Evolutionary conservation across 2,797 vertebrate species (phyloP), one percentile per base, ranked within the genome.

Genomic region (Enteromius radiatus): DNA sequence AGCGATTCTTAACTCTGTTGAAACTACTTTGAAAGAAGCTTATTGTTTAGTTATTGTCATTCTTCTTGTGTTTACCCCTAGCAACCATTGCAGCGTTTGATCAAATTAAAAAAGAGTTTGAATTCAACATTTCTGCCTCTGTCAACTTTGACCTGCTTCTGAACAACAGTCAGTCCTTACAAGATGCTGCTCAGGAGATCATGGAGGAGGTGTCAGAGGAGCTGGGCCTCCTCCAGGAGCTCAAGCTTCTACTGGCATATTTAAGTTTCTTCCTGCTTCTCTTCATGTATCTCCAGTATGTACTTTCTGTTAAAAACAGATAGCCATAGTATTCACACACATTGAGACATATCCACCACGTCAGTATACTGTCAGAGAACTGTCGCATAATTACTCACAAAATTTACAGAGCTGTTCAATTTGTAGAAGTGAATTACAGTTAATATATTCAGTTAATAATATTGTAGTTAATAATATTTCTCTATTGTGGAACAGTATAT

Each of bases 91-190:
- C 86, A 0, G 67, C 93, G 0, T 93, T 99, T 9, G 70, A 93
- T 36, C 91, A 84, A 0, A 82, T 98, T 78, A 96, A 94, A 1
- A 81, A 0, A 0, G 95, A 98, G 90, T 98, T 99, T 14, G 95
- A 96, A 38, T 99, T 98, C 92, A 96, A 96, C 89, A 84, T 99
- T 69, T 92, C 95, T 0, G 88, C 92, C 0, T 80, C 90, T 0
- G 89, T 95, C 70, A 84, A 86, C 76, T 96, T 95, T 8, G 92
- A 94, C 0, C 17, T 95, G 86, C 90, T 89, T 0, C 52, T 93
- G 71, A 94, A 94, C 0, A 90, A 92, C 87, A 97, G 95, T 88
- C 94, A 90, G 47, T 95, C 92, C 2, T 85, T 96, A 82, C 92
- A 93, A 0, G 92, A 97, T 86, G 89, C 94, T 1, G 90, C 94